Evolutionary conservation across 2,797 vertebrate genomes (phyloP), one percentile per base, ranked within the genome.

Genomic region (Momotus momota): DNA sequence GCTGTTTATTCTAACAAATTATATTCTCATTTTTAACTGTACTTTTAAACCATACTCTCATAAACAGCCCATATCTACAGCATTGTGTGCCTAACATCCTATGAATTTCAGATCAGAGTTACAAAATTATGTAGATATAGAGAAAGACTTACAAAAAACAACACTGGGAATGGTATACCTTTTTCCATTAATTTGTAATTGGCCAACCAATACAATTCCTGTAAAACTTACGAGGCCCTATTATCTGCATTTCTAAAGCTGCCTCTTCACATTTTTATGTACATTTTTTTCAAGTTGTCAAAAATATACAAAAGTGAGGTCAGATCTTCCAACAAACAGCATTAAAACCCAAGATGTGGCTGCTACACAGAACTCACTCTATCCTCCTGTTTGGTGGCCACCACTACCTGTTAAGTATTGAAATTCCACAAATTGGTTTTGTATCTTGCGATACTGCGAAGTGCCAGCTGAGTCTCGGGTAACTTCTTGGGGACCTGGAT

Each of bases 41-140:
- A 98, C 98, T 89, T 99, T 99, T 97, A 99, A 97, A 98, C 98
- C 97, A 98, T 97, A 90, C 98, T 98, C 49, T 99, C 98, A 98
- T 98, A 94, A 86, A 25, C 4, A 25, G 14, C 25, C 41, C 9
- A n/a, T 21, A 41, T 66, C 54, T 14, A 74, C 5, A 51, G 23
- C 12, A 14, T 8, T 67, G 45, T 3, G 4, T 18, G 9, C 18
- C 35, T 60, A 64, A 41, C 0, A 3, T 0, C 3, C 31, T 67
- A 25, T 10, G 8, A 65, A 87, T 65, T 87, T 45, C 40, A 84
- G 6, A 10, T 33, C 57, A 75, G 12, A 58, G 43, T 19, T n/a
- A 75, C 10, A 33, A 38, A 78, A 77, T 38, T 43, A 85, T 20
- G 67, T 65, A 79, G 17, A 45, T 20, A 43, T 19, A 21, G 2